Base-by-base conservation (phyloP, 2,797 vertebrate genomes). In the Microctenopoma lineatum region DNA sequence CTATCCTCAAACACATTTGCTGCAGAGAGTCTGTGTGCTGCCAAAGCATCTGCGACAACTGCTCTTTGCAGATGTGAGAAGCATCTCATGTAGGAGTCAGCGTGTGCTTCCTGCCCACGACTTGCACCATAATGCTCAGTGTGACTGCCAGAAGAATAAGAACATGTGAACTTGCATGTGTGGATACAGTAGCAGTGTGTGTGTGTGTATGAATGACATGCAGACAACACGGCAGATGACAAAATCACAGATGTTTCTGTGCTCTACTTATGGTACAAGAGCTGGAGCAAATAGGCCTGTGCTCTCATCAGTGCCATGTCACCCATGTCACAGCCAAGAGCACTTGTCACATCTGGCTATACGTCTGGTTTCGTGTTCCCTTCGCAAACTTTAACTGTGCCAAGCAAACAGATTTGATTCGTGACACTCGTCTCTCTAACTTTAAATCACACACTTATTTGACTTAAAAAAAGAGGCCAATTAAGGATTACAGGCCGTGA, bases 341-440 rank as follows among this genome's bases (percentile, higher is more conserved):
- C 73, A 10, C 80, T 76, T 63, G 51, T 84, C 86, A 90, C 90
- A 91, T 92, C 89, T 89, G 81, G 79, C 68, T 53, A 36, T 53
- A 57, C 56, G 66, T 90, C 84, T 84, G 73, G 73, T 77, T 69
- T 59, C 8, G 41, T 39, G 53, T 52, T 56, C 51, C 75, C 73
- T 55, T 71, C 42, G 29, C 21, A 63, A 70, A 76, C 75, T 53
- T 51, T 60, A 67, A 77, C 48, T 16, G 34, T 74, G 83, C 82
- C 81, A 89, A 79, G 80, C 70, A 83, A 81, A 86, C 90, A 90
- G 87, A 88, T 86, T 45, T 45, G 44, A 45, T 45, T 9, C n/a
- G 86, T 76, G 81, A 62, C 59, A 70, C 59, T 36, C 26, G 62
- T 83, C 68, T 60, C 56, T 46, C 72, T 27, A 55, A 76, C 69